Conservation (phyloP, 2,113 vertebrate species). For the Marcusenius ussheri region DNA sequence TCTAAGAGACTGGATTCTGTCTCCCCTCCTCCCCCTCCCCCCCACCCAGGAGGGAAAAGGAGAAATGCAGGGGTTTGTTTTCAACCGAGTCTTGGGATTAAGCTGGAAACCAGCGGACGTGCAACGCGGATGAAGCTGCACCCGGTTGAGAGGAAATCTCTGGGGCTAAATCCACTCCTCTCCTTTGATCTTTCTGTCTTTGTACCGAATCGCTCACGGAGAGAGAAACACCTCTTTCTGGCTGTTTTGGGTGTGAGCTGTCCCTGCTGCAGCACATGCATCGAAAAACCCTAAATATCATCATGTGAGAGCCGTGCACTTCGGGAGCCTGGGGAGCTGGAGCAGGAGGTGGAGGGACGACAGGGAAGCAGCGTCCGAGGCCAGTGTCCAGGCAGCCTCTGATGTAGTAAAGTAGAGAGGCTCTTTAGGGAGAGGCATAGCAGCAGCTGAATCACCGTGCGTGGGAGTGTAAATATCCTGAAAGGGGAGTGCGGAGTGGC, state of each 20-base stretch:
- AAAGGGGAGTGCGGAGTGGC: slow-evolving; percentile 40
- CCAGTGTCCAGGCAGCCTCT: slow-evolving; percentile 19
- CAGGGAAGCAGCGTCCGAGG: neutral
- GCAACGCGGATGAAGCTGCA: neutral
- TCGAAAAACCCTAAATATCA: neutral
- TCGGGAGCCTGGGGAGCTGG: neutral
- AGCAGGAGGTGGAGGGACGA: neutral
- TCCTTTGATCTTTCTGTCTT: slow-evolving; percentile 5
- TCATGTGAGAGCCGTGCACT: neutral
- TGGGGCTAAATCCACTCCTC: neutral
- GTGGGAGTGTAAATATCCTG: slow-evolving; percentile 50
- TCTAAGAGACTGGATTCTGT: neutral
- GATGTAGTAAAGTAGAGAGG: slow-evolving; percentile 29
- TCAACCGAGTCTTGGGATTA: neutral
- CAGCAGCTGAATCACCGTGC: slow-evolving; percentile 45
- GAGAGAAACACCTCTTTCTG: neutral
- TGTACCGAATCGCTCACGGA: neutral
- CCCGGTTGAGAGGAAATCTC: neutral
- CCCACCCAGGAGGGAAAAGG: neutral
- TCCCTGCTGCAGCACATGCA: neutral
- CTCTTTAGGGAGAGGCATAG: slow-evolving; percentile 25
- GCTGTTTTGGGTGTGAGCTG: neutral
- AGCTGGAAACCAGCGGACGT: neutral
- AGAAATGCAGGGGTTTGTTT: neutral
- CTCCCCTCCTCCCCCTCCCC: neutral